phyloP scores from a whole-genome alignment of 1,140 invertebrate species.

The Harpegnathos saltator region DNA sequence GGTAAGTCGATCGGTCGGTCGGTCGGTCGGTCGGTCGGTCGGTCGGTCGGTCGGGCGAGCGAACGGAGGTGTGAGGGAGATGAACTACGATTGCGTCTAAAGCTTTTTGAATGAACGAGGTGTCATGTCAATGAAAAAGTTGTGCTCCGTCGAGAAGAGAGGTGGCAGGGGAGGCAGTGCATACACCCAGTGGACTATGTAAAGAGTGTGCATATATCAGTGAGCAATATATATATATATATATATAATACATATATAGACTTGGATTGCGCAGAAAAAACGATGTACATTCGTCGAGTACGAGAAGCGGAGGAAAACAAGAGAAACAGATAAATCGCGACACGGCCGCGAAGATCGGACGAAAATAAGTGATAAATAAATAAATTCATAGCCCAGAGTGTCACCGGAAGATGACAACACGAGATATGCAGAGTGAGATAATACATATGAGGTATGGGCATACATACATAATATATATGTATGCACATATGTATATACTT shows the following conservation, averaged over 20 bases:
- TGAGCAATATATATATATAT: not conserved
- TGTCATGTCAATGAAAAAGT: conserved; percentile 67
- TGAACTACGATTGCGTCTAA: conserved; percentile 64
- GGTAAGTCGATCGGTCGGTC: not conserved
- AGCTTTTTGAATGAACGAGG: conserved; percentile 62
- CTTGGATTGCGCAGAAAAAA: not conserved
- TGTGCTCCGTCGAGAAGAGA: conserved; percentile 44
- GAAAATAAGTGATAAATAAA: not conserved
- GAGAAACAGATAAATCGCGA: conserved; percentile 23
- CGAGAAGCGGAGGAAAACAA: conserved; percentile 4
- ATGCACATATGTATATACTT: not conserved
- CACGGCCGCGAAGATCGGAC: not conserved
- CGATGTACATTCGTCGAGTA: not conserved
- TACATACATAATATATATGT: too few relatives aligned
- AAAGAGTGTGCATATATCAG: conserved; percentile 59
- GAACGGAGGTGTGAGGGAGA: not conserved
- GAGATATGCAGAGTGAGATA: conserved; percentile 10
- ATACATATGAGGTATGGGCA: not conserved
- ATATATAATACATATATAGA: not conserved
- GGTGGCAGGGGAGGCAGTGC: conserved; percentile 65
- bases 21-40: too few relatives aligned
- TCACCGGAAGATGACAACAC: not conserved
- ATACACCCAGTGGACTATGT: conserved; percentile 75
- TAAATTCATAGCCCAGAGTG: too few relatives aligned
- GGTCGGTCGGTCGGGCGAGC: not conserved